phyloP scores from a whole-genome alignment of 2,797 vertebrate genomes.

The Phataginus tricuspis region DNA sequence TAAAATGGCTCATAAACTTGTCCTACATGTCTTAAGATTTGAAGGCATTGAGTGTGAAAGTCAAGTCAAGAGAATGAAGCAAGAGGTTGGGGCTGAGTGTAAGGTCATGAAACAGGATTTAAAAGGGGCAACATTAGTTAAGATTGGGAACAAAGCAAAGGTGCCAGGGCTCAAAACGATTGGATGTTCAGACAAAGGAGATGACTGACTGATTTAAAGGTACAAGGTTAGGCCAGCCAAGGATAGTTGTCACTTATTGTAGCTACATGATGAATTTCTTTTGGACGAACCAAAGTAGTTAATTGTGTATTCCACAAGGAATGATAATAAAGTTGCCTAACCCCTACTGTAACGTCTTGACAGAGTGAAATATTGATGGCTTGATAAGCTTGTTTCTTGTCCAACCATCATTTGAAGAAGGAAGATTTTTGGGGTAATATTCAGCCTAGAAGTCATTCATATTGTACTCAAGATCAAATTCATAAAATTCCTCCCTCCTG shows the following conservation, averaged over 20 bases:
- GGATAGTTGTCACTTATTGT: background rate
- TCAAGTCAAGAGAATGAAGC: background rate
- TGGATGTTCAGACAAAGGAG: background rate
- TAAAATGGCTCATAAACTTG: background rate
- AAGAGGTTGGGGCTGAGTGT: background rate
- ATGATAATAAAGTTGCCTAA: background rate
- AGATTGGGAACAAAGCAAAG: background rate
- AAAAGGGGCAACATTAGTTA: background rate
- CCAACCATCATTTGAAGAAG: background rate
- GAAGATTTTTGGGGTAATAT: background rate
- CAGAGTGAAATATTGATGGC: background rate
- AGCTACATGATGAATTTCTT: background rate
- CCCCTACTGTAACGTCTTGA: background rate
- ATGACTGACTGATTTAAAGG: background rate
- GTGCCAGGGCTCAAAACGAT: background rate
- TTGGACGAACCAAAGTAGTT: background rate
- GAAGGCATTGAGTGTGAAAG: background rate
- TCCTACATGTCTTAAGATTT: background rate
- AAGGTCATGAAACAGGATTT: background rate
- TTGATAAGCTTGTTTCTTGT: background rate
- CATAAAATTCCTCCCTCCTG: background rate
- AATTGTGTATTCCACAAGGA: background rate
- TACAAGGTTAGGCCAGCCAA: background rate
- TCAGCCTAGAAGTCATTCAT: background rate
- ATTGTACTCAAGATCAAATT: background rate